phyloP scores from a whole-genome alignment of 2,113 vertebrate genomes.

The Triplophysa tibetana region DNA sequence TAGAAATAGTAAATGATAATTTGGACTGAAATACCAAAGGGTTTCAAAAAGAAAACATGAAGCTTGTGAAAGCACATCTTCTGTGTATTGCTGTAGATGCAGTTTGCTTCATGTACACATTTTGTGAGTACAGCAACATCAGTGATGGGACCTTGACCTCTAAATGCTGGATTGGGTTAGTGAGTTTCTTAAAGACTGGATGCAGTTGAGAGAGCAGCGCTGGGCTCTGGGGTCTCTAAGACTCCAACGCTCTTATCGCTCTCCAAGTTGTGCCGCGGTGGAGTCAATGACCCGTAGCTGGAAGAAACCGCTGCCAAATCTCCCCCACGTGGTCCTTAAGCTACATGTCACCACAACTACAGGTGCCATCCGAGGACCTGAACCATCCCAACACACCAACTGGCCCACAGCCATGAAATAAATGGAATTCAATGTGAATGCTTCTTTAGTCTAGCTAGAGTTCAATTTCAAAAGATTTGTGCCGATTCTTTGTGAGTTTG shows the following conservation, averaged over 20 bases:
- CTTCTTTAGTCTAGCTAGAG: background rate
- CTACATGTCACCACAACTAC: constrained; percentile 52
- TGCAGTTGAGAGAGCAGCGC: constrained; percentile 42
- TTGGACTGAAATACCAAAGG: too few species aligned
- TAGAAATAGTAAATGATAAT: too few species aligned
- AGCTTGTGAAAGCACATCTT: too few species aligned
- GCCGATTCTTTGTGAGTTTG: background rate
- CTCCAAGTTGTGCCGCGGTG: constrained; percentile 37
- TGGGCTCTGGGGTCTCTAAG: constrained; percentile 24
- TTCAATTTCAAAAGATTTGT: background rate
- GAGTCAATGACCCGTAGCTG: constrained; percentile 49
- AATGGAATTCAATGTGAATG: constrained; percentile 28
- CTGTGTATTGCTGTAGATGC: too few species aligned
- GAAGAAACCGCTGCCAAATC: constrained; percentile 48
- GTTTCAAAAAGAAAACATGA: too few species aligned
- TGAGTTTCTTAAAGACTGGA: constrained; percentile 48
- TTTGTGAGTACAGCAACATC: too few species aligned
- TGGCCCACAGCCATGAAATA: constrained; percentile 38
- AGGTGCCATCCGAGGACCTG: constrained; percentile 45
- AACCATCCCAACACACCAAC: background rate
- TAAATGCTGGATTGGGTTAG: constrained; percentile 45
- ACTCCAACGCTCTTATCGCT: constrained; percentile 49
- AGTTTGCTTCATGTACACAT: too few species aligned
- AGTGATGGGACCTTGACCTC: constrained; percentile 41
- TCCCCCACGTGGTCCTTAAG: constrained; percentile 44